Base-by-base conservation (phyloP, 2,888 invertebrate genomes). In the Tribolium freemani region DNA sequence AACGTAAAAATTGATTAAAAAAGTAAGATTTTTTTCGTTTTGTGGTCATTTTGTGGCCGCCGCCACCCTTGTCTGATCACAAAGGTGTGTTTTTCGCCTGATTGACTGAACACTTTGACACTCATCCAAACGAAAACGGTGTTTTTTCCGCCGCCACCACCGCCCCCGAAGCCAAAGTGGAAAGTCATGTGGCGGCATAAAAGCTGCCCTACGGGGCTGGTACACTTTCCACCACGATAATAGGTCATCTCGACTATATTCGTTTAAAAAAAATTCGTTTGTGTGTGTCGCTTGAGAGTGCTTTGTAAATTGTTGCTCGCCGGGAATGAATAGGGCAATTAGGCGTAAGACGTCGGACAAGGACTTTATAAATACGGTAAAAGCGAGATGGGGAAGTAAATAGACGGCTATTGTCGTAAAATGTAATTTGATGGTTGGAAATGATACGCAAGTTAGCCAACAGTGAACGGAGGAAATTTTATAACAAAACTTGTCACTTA, bases 101-200 rank as follows among this genome's bases (percentile, higher is more conserved):
- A 63, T 51, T 63, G 38, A 63, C 30, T 54, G 53, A 53, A 64
- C 64, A 38, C 64, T 64, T 64, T 64, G 51, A 51, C 53, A 13
- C 20, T 16, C n/a, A 63, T 8, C 51, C 63, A 11, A 16, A 38
- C 31, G 21, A 9, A 21, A 58, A 16, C 60, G 13, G 13, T 10
- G 11, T 20, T 38, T 16, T 21, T 11, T 26, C 13, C 16, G 45
- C 20, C 20, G 58, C 10, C 16, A 50, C 9, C 38, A 4, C 53
- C 53, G 4, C 20, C 26, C 64, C 21, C 31, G 16, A 8, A 13
- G 51, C 53, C 5, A 38, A 51, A 63, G 63, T 63, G 63, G 31
- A 38, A 38, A 38, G 38, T 38, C 38, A 8, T 38, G 38, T 38
- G 38, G 8, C 38, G 38, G 38, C 8, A 9, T 38, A 38, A 38